Percentiles rank a stretch among this genome's conserved stretches.
These are phyloP conservation scores for Graphium colonna DNA, from an alignment of 2,888 invertebrate genomes.

Conservation along the genomic window DNA sequence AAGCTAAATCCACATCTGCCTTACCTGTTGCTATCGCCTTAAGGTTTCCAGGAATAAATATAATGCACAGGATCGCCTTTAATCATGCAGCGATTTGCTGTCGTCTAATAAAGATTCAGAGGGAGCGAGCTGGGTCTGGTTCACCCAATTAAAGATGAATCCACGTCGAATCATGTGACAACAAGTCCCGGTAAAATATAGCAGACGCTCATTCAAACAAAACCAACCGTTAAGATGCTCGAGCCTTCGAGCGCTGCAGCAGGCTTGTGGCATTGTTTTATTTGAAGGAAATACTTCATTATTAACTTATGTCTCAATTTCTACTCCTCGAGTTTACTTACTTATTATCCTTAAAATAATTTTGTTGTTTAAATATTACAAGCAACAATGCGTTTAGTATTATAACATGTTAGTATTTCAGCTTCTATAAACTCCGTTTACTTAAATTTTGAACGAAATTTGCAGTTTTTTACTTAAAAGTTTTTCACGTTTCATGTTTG, in stretches of 20 bases:
- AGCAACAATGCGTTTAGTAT: too few species aligned
- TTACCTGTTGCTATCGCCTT: background rate
- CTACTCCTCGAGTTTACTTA: too few species aligned
- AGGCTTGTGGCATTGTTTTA: constrained; percentile 8
- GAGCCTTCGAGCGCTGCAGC: constrained; percentile 13
- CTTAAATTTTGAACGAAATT: too few species aligned
- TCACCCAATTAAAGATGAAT: constrained; percentile 76
- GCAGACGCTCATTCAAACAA: constrained; percentile 37
- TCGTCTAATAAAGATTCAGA: constrained; percentile 46
- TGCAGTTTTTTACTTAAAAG: too few species aligned
- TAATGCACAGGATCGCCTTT: constrained; percentile 12
- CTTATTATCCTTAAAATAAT: too few species aligned
- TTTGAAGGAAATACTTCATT: background rate
- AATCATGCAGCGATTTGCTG: constrained; percentile 31
- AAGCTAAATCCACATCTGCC: too few species aligned
- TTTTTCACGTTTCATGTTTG: too few species aligned
- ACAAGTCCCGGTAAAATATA: constrained; percentile 68
- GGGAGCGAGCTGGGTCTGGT: constrained; percentile 38
- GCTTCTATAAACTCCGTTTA: too few species aligned
- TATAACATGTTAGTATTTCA: too few species aligned
- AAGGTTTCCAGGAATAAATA: background rate
- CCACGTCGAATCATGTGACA: constrained; percentile 72
- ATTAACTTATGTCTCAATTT: background rate
- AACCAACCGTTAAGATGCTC: constrained; percentile 48
- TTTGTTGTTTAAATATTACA: too few species aligned